Evolutionary conservation across 2,888 invertebrate species (phyloP).

Genomic region (Folsomia manolachei): DNA sequence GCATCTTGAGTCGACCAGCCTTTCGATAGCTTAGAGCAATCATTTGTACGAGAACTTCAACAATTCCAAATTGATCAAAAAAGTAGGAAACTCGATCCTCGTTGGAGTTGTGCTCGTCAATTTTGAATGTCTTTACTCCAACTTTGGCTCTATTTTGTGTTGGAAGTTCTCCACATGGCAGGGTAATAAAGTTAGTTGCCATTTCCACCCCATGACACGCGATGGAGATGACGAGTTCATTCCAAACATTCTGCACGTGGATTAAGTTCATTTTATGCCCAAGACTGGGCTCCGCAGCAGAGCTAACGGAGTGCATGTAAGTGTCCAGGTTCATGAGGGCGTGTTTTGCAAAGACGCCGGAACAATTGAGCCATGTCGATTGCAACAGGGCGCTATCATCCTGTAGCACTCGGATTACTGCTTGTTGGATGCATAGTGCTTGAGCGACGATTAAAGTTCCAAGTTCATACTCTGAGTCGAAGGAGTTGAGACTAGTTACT

Average conservation of each 20-base stretch:
- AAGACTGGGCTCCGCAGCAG: conserved; percentile 25
- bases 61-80: conserved; percentile 43
- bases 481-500: conserved; percentile 16
- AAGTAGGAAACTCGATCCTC: conserved; percentile 43
- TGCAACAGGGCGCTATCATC: conserved; percentile 47
- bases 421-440: conserved; percentile 47
- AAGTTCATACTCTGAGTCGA: conserved; percentile 43
- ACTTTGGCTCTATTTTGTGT: neutral
- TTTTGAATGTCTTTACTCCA: conserved; percentile 28
- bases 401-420: conserved; percentile 43
- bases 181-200: conserved; percentile 39
- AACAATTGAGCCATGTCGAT: conserved; percentile 47
- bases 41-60: conserved; percentile 47
- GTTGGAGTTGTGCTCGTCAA: conserved; percentile 38
- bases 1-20: conserved; percentile 46
- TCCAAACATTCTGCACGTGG: conserved; percentile 48
- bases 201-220: conserved; percentile 41
- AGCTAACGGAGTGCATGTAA: conserved; percentile 45
- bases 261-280: conserved; percentile 44
- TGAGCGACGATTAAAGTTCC: conserved; percentile 47
- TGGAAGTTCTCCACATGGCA: conserved; percentile 24
- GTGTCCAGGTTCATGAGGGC: conserved; percentile 43
- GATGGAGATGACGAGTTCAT: conserved; percentile 45
- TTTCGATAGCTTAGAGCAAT: conserved; percentile 49
- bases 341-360: conserved; percentile 43